Evolutionary conservation across 2,113 vertebrate species (phyloP).

Genomic region (Phrynocephalus versicolor): DNA sequence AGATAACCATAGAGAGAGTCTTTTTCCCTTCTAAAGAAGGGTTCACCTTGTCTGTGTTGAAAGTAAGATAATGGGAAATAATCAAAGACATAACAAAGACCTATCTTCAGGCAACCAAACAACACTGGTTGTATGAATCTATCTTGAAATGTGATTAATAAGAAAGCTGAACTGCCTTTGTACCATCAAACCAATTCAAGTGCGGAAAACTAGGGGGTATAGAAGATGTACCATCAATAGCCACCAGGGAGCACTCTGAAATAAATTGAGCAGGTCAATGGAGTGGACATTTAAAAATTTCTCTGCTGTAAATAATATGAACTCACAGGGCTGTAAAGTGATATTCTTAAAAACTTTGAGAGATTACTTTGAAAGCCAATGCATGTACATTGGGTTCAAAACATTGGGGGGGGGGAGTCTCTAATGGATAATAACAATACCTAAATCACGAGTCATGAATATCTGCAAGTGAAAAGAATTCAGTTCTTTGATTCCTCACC

Average conservation of each 20-base stretch:
- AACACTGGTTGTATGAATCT: neutral
- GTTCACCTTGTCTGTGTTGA: neutral
- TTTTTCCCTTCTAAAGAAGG: neutral
- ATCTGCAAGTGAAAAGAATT: neutral
- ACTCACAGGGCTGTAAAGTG: neutral
- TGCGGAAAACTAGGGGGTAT: neutral
- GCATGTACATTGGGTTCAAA: neutral
- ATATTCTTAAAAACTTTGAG: neutral
- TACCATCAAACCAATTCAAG: no score
- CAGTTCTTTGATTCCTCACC: constrained; percentile 76
- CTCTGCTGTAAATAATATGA: neutral
- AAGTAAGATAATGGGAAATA: neutral
- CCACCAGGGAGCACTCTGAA: constrained; percentile 51
- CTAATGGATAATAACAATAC: neutral
- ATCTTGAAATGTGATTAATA: neutral
- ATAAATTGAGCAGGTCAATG: neutral
- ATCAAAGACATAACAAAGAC: neutral
- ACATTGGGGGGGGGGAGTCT: no score
- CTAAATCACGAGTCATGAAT: neutral
- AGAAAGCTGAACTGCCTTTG: neutral
- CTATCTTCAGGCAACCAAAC: neutral
- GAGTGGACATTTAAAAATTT: neutral
- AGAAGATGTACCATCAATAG: neutral
- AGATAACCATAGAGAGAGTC: neutral
- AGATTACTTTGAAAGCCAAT: neutral